Conservation (phyloP, 1,140 invertebrate species). For the Aphidius ervi region DNA sequence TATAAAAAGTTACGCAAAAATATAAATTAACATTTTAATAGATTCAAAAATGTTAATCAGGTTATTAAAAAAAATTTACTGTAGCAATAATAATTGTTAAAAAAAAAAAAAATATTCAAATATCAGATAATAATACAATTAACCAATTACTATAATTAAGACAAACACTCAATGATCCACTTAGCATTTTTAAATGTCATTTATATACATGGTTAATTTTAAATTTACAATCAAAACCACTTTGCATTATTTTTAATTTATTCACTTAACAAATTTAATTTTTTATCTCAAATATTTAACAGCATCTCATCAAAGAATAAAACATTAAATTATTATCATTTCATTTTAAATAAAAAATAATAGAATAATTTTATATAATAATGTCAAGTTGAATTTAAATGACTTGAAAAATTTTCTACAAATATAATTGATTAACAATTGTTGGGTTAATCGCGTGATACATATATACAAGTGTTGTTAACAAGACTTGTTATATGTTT, state of each 20-base stretch:
- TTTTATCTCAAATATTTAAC: not conserved
- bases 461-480: too few relatives aligned
- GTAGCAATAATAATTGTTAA: not conserved
- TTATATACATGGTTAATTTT: slow-evolving; percentile 21
- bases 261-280: slow-evolving; percentile 5
- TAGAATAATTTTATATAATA: too few relatives aligned
- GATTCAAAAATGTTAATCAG: not conserved
- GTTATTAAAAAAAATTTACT: not conserved
- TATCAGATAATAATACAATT: slow-evolving; percentile 38
- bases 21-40: too few relatives aligned
- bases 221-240: slow-evolving; percentile 38
- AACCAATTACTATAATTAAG: slow-evolving; percentile 45
- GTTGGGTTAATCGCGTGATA: too few relatives aligned
- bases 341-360: too few relatives aligned
- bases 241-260: slow-evolving; percentile 20
- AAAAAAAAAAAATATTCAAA: not conserved
- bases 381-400: too few relatives aligned
- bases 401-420: too few relatives aligned
- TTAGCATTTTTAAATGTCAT: slow-evolving; percentile 36
- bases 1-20: too few relatives aligned
- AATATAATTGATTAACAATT: too few relatives aligned
- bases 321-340: too few relatives aligned
- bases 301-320: too few relatives aligned
- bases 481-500: too few relatives aligned
- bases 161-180: slow-evolving; percentile 31